Evolutionary conservation across 2,888 invertebrate species (phyloP), one percentile per base, ranked within the genome.

Genomic region (Calameuta filiformis): DNA sequence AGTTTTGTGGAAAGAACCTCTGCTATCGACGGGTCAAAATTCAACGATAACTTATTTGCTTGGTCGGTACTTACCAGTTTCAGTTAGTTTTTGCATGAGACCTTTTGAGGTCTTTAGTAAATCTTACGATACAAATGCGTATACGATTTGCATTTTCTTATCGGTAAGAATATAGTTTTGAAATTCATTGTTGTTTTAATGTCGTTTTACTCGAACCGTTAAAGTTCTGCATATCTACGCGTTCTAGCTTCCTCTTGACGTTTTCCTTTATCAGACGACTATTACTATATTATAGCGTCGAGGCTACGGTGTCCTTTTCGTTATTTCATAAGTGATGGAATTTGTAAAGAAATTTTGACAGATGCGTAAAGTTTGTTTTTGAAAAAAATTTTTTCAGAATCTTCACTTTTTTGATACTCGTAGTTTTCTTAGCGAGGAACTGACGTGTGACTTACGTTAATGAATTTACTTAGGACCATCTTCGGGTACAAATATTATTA

Each of bases 11-110:
- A 73, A 75, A 81, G 33, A 56, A 68, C 37, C 79, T 56, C 56
- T 30, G 76, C 33, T 74, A 75, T 77, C 71, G 35, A 35, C 68
- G 73, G 80, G 76, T 81, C 79, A 73, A 34, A 75, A 83, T 77
- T 79, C 79, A 76, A 40, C 30, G 83, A 82, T 82, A 82, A 80
- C 35, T 68, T 75, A 73, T 81, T 83, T 81, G 76, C 75, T 75
- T 75, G 68, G 15, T 75, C 23, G 15, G 56, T 12, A n/a, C 4
- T 35, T 80, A 77, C 84, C 80, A 77, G 84, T 82, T 83, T 12
- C 9, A 78, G 71, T 73, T 77, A 31, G 82, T 78, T 80, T 80
- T 71, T 69, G 30, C 56, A 56, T 56, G 56, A 23, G 34, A 71
- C 34, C 34, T 33, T 34, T 33, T 15, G 31, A 31, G 30, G 31